phyloP scores from a whole-genome alignment of 2,797 vertebrate species.

The Macropus fuliginosus region DNA sequence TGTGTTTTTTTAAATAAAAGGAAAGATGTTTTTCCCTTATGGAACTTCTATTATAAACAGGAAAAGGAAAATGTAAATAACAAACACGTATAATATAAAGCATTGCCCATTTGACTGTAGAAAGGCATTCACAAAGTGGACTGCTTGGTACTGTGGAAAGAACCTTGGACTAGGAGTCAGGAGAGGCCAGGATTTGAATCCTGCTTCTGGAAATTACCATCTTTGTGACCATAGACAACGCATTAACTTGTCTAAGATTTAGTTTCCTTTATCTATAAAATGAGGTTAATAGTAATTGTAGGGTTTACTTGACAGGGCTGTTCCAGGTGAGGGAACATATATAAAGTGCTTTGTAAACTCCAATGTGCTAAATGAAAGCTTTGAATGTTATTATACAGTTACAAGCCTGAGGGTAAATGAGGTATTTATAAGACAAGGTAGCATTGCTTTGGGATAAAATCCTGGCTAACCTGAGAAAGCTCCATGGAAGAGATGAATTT shows the following conservation, averaged over 20 bases:
- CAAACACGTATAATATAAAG: not conserved
- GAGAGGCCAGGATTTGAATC: not conserved
- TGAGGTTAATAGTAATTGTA: not conserved
- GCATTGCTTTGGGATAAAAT: not conserved
- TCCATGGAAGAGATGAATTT: not conserved
- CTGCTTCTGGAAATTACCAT: not conserved
- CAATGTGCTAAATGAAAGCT: not conserved
- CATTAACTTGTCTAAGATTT: not conserved
- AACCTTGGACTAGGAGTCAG: not conserved
- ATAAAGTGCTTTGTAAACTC: not conserved
- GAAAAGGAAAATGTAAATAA: not conserved
- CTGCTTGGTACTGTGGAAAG: not conserved
- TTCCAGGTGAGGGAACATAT: not conserved
- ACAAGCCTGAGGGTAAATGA: not conserved
- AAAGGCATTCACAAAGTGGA: not conserved
- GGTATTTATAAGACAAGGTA: not conserved
- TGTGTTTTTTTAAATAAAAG: not conserved
- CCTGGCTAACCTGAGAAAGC: not conserved
- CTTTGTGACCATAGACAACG: not conserved
- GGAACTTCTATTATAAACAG: not conserved
- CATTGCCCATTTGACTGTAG: not conserved
- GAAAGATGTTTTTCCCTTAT: not conserved
- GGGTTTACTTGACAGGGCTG: not conserved
- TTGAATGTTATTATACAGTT: not conserved
- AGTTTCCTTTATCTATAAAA: not conserved